Percentiles rank a stretch among this genome's conserved stretches.
Conservation (phyloP, 1,140 invertebrate genomes). For the Lasioglossum baleicum region DNA sequence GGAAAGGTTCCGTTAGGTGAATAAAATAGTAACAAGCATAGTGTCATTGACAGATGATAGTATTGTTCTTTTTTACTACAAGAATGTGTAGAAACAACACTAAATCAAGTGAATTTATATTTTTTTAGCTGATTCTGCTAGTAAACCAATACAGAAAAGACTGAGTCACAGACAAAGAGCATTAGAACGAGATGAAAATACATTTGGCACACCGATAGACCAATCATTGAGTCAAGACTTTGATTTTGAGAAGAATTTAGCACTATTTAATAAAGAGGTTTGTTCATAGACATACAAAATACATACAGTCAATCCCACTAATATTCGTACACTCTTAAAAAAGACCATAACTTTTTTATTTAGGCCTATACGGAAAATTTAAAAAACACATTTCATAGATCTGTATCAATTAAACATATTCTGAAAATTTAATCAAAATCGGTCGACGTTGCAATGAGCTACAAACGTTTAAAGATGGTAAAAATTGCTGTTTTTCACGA, state of each 20-base stretch:
- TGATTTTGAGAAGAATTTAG: conserved; percentile 96
- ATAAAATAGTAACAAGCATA: conserved; percentile 66
- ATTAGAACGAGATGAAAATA: conserved; percentile 81
- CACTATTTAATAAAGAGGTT: conserved; percentile 93
- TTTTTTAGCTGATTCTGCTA: conserved; percentile 56
- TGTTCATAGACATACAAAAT: conserved; percentile 68
- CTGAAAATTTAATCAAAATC: no score
- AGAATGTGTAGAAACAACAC: neutral
- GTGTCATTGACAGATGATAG: no score
- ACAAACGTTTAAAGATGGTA: no score
- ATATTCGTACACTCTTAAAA: no score
- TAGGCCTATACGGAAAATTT: no score
- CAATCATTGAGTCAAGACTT: conserved; percentile 87
- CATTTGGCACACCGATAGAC: conserved; percentile 83
- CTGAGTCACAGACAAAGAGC: conserved; percentile 71
- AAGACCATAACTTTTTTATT: no score
- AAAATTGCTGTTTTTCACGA: no score
- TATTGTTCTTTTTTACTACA: neutral
- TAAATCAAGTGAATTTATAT: conserved; percentile 1
- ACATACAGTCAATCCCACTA: no score
- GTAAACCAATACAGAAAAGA: conserved; percentile 66
- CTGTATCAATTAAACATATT: no score
- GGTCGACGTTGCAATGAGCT: no score
- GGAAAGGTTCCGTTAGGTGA: conserved; percentile 70
- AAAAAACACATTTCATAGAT: no score